Evolutionary conservation across 2,888 invertebrate genomes (phyloP), one percentile per base, ranked within the genome.

Genomic region (Sinotaia quadrata): DNA sequence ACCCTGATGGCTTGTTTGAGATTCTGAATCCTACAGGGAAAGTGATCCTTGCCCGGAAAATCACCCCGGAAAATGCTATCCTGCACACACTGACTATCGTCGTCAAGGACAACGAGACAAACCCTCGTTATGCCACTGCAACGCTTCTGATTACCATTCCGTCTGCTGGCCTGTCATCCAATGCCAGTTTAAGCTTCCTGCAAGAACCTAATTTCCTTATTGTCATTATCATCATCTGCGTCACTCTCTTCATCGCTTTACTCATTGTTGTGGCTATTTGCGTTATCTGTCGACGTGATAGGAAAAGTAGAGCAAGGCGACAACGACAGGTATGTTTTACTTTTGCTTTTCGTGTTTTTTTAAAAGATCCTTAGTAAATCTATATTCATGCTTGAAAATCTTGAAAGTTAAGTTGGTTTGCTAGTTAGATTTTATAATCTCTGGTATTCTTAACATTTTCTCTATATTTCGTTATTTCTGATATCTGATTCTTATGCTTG

Each of bases 11-110:
- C 5, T 81, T 89, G 58, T 90, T 90, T 79, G 79, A 77, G 49
- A 86, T 90, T 51, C 87, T 89, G 62, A 73, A 80, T 2, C 71
- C 79, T 5, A 82, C 83, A 4, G 90, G 90, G 1, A 87, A 85
- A 29, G 84, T 90, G 4, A 77, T 74, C 29, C 73, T 85, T 3
- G 75, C 74, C 12, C 72, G 78, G 56, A 73, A 75, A n/a, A 81
- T 82, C 74, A 67, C 73, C 4, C 72, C 76, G 7, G 71, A 77
- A 33, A 80, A 82, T 63, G 77, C 77, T 21, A 77, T 75, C 33
- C 63, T 69, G 1, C 81, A 84, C 62, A 67, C 70, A n/a, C 67
- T 85, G 2, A 68, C 76, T 8, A 71, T 85, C 12, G 77, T 77
- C 21, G 84, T 84, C 3, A 69, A 74, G 47, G 84, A 85, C 61